Evolutionary conservation across 2,113 vertebrate species (phyloP), one percentile per base, ranked within the genome.

Genomic region (Corapipo altera): DNA sequence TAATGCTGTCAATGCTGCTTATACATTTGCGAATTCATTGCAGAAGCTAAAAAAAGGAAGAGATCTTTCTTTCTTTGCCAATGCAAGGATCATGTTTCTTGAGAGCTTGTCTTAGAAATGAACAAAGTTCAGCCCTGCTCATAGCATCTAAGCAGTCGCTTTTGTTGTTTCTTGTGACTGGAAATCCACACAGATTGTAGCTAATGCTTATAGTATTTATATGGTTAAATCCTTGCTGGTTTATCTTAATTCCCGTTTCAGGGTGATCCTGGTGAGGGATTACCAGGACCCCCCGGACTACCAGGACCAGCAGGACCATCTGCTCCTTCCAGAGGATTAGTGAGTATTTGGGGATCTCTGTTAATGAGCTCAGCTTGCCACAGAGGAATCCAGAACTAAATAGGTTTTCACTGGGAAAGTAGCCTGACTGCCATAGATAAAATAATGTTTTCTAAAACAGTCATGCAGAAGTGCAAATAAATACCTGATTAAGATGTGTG

Each of bases 251-350:
- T 92, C 27, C 39, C 48, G 12, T 91, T 89, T 92, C 86, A 99
- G 99, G 98, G 98, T 48, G 98, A 98, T 95, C 46, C 93, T 86
- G 98, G 97, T 24, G 90, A 98, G 57, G 98, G 98, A 65, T 48
- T 97, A 8, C 97, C 97, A 37, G 98, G 99, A 30, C 98, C 80
- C 12, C 98, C 98, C 14, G 99, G 98, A 8, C 98, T 95, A 41
- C 98, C 98, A n/a, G 98, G 98, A 80, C 97, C 92, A 2, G 15
- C 97, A 61, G 98, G 98, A 48, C 96, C 64, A 35, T 41, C 96
- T 24, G 94, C 67, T 57, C 52, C 97, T 67, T 44, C 93, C 23
- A 88, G 82, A 89, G 85, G 48, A 94, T 76, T 69, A 59, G 97
- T 98, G 75, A 98, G 98, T 92, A 72, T 88, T 73, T 57, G 33